These are phyloP conservation scores for Myotis myotis DNA, from an alignment of 2,797 vertebrate species.

Conservation along the genomic window DNA sequence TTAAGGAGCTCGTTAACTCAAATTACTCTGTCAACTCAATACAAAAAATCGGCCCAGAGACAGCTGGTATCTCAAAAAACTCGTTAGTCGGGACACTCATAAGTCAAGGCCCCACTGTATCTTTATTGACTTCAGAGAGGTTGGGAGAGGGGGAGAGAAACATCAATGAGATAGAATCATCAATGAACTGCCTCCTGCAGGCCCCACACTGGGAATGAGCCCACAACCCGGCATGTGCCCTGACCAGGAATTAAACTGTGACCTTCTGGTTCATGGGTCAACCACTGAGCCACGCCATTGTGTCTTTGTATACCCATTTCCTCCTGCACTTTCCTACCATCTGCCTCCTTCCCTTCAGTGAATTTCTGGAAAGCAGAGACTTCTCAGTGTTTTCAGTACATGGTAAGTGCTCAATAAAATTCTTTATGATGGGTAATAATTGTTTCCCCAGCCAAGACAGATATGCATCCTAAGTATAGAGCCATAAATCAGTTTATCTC, in stretches of 20 bases:
- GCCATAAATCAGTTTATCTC: background rate
- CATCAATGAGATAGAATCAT: background rate
- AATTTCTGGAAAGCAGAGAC: background rate
- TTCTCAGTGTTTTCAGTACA: background rate
- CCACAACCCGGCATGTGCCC: background rate
- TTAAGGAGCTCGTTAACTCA: no score
- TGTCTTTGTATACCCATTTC: background rate
- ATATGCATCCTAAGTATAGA: background rate
- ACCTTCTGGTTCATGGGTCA: background rate
- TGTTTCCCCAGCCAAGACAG: background rate
- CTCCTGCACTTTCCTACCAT: background rate
- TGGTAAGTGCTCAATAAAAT: background rate
- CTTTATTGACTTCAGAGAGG: background rate
- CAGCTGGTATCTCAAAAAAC: no score
- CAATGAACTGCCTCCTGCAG: background rate
- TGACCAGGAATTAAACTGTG: background rate
- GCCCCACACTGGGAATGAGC: background rate
- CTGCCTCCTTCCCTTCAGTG: background rate
- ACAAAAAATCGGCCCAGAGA: no score
- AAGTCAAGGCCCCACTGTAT: no score
- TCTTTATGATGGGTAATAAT: background rate
- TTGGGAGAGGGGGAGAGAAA: background rate
- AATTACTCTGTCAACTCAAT: no score
- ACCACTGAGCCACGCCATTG: background rate
- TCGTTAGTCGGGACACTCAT: no score